A percentile compares a stretch with the other conserved stretches of the same genome.
These are phyloP conservation scores for Recurvirostra avosetta DNA, from an alignment of 2,113 vertebrate genomes.

Conservation along the genomic window DNA sequence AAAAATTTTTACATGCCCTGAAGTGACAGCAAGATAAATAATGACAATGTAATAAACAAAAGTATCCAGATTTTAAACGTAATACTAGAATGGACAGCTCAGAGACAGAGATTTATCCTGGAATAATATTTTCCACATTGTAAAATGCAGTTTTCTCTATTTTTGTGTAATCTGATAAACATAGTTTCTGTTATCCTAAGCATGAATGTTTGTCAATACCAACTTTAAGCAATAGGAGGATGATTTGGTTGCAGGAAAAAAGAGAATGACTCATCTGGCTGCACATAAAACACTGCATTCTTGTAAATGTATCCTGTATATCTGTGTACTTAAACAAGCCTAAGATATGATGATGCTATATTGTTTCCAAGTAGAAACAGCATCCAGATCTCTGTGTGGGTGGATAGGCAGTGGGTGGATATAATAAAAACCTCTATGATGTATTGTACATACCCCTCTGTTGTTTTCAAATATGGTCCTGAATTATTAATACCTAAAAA, in stretches of 20 bases:
- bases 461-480: conserved; percentile 46
- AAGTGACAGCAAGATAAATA: neutral
- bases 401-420: conserved; percentile 34
- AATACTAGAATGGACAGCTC: neutral
- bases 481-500: conserved; percentile 64
- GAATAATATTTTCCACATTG: neutral
- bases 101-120: neutral
- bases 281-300: neutral
- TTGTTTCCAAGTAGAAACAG: conserved; percentile 36
- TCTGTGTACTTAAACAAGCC: neutral
- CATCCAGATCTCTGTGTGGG: conserved; percentile 35
- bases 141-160: neutral
- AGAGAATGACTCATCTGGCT: neutral
- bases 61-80: neutral
- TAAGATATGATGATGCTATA: conserved; percentile 2
- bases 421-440: conserved; percentile 51
- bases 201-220: conserved; percentile 10
- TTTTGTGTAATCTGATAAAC: neutral
- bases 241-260: neutral
- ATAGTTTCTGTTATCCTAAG: conserved; percentile 11
- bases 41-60: neutral
- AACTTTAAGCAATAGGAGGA: conserved; percentile 12
- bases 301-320: conserved; percentile 8
- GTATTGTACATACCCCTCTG: conserved; percentile 6
- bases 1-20: neutral